A percentile compares a stretch with the other conserved stretches of the same genome.
phyloP scores from a whole-genome alignment of 1,140 invertebrate genomes.

The Tetragnatha versicolor region DNA sequence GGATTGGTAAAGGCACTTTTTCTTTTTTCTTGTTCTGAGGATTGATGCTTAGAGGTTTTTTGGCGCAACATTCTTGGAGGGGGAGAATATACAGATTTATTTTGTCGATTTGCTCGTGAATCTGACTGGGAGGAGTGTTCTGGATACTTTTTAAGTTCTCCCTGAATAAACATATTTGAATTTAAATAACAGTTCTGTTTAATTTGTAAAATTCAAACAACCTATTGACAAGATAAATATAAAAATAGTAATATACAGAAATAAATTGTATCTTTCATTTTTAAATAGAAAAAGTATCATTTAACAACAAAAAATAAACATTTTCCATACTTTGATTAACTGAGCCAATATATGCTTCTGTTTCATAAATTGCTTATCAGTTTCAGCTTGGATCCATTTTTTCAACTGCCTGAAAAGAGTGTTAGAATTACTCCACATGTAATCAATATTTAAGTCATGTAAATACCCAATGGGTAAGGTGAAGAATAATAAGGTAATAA shows the following conservation, averaged over 20 bases:
- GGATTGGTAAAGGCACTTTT: background rate
- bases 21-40: background rate
- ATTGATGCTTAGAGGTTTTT: conserved; percentile 14
- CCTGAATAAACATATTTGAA: background rate
- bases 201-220: no score
- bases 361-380: background rate
- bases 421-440: no score
- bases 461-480: no score
- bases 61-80: conserved; percentile 42
- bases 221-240: no score
- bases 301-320: no score
- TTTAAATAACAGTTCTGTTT: background rate
- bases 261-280: no score
- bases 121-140: background rate
- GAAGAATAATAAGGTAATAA: no score
- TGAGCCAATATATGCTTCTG: conserved; percentile 3
- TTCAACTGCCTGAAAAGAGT: conserved; percentile 42
- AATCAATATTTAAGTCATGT: no score
- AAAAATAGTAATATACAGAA: no score
- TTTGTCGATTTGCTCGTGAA: background rate
- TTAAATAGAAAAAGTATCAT: no score
- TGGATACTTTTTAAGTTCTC: background rate
- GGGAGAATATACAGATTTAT: conserved; percentile 39
- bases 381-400: conserved; percentile 56
- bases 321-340: background rate